A percentile compares a stretch with the other conserved stretches of the same genome.
These are phyloP conservation scores for Drosophila kambysellisi DNA, from an alignment of 2,888 invertebrate species.

Conservation along the genomic window DNA sequence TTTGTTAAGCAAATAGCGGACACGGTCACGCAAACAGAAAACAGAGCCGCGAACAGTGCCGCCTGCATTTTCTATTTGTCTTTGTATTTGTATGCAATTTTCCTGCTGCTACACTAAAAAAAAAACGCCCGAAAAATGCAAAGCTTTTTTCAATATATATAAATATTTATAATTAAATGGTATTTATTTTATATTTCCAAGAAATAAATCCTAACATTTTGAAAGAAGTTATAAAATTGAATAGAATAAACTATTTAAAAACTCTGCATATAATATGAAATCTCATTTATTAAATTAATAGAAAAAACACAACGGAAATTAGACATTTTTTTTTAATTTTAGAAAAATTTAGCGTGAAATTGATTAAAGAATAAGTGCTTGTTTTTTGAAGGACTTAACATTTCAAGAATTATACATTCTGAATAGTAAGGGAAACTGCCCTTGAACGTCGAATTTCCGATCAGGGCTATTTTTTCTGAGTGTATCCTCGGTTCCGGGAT, in stretches of 20 bases:
- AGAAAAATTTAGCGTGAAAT: background rate
- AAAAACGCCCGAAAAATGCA: background rate
- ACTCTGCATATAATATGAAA: background rate
- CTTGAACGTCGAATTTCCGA: background rate
- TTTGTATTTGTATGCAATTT: constrained; percentile 39
- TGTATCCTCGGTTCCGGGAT: constrained; percentile 56
- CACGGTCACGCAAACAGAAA: constrained; percentile 46
- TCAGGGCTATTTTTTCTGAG: background rate
- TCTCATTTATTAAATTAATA: background rate
- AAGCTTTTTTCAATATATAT: background rate
- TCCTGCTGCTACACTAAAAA: constrained; percentile 6
- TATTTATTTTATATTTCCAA: background rate
- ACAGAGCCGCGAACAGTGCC: constrained; percentile 31
- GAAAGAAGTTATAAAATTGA: background rate
- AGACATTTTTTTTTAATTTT: background rate
- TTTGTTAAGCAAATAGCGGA: constrained; percentile 76
- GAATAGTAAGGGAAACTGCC: background rate
- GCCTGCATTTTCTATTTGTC: constrained; percentile 34
- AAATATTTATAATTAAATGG: background rate
- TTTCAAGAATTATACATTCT: background rate
- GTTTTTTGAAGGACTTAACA: background rate
- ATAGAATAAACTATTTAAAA: background rate
- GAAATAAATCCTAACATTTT: background rate
- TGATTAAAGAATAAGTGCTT: background rate
- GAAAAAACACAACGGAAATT: background rate